Base-by-base conservation (phyloP, 64 coral and sea anemone genomes). In the Actinia equina region DNA sequence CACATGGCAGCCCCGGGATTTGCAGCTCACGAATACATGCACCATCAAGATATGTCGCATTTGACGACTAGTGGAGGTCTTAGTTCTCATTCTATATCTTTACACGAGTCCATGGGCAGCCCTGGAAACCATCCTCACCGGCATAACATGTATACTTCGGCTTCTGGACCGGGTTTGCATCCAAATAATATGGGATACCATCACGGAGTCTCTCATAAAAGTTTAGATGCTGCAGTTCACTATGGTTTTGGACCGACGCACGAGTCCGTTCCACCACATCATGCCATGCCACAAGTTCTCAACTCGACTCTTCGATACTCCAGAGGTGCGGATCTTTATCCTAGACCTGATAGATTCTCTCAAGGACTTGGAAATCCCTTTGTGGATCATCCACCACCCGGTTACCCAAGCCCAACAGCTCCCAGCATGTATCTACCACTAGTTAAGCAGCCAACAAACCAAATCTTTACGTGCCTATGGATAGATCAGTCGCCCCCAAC, bases 111-210 rank as follows among this genome's bases (percentile, higher is more conserved):
- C 8, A 93, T 97, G 62, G 89, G 82, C 43, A 97, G 87, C 85
- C 87, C 94, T 13, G 86, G 88, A 62, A 97, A 93, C 82, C 91
- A 97, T 82, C 78, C 91, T 41, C 94, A 97, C 83, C 88, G 94
- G 58, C 94, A 97, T 74, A 97, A 91, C 82, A 93, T 97, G 88
- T 97, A 93, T 71, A 69, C 53, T 57, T 90, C 94, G 84, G 84
- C 94, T 53, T 46, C 94, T 53, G 89, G 91, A 37, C 79, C 91
- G 57, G 81, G 91, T 44, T 87, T 93, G 77, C 94, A 97, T 62
- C 83, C 89, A 77, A 97, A 97, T 85, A 97, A 96, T 71, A 96
- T 96, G 74, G 91, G 91, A 78, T 97, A 93, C 88, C 94, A 97
- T 49, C 86, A 88, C 37, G 88, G 86, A 67, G 91, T 93, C 25